phyloP scores from a whole-genome alignment of 2,888 invertebrate genomes.

The Epistrophe eligans region DNA sequence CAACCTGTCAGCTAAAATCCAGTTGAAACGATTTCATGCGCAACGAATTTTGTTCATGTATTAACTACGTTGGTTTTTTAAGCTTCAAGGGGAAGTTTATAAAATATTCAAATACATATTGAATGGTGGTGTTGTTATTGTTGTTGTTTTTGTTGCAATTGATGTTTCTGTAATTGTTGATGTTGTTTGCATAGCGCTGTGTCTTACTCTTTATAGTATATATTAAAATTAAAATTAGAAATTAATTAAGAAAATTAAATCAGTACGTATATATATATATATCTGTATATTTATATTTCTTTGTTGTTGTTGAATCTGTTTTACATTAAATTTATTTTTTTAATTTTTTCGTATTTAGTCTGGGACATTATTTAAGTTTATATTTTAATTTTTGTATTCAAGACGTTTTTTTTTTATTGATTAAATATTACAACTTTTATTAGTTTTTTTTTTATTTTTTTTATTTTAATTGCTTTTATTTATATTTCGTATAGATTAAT shows the following conservation, averaged over 20 bases:
- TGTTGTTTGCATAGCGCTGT: conserved; percentile 75
- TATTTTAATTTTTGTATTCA: conserved; percentile 59
- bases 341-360: conserved; percentile 55
- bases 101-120: conserved; percentile 67
- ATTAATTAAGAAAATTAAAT: conserved; percentile 72
- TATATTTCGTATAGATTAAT: conserved; percentile 63
- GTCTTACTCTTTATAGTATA: conserved; percentile 58
- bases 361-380: conserved; percentile 68
- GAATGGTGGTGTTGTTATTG: conserved; percentile 53
- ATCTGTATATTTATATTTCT: conserved; percentile 42
- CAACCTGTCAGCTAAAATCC: conserved; percentile 73
- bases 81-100: conserved; percentile 55
- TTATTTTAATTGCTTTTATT: conserved; percentile 60
- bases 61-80: conserved; percentile 41
- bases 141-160: conserved; percentile 48
- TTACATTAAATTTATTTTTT: conserved; percentile 13
- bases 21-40: conserved; percentile 71
- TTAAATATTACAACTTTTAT: conserved; percentile 51
- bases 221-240: conserved; percentile 68
- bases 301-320: conserved; percentile 54
- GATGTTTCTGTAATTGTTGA: conserved; percentile 49
- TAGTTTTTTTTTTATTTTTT: conserved; percentile 41
- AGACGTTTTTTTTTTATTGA: conserved; percentile 57
- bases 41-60: conserved; percentile 48
- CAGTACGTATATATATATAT: conserved; percentile 70